A percentile compares a stretch with the other conserved stretches of the same genome.
Evolutionary conservation across 37 sponge, comb jelly and placozoan genomes (phyloP).

Genomic region (Crambe crambe): DNA sequence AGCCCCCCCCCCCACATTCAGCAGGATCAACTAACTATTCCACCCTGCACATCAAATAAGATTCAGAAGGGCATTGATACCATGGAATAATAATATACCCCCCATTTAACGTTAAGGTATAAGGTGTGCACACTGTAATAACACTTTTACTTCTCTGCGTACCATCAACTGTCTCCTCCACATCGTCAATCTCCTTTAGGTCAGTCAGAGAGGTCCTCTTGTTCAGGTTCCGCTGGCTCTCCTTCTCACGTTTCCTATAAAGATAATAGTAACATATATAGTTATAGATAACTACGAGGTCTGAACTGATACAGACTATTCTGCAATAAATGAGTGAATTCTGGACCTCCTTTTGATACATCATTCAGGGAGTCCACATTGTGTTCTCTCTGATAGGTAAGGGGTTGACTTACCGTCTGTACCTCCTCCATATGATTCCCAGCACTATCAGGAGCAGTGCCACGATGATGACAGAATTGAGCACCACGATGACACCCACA

Average conservation of each 20-base stretch:
- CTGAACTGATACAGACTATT: too few species aligned
- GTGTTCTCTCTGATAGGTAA: neutral
- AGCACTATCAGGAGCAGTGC: conserved; percentile 43
- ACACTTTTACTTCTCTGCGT: neutral
- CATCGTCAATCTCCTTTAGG: conserved; percentile 20
- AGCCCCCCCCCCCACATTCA: too few species aligned
- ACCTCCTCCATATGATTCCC: conserved; percentile 46
- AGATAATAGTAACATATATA: neutral
- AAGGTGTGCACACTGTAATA: too few species aligned
- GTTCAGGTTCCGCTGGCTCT: conserved; percentile 52
- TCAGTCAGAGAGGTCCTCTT: conserved; percentile 48
- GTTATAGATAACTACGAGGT: neutral
- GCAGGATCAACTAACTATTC: too few species aligned
- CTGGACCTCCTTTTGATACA: too few species aligned
- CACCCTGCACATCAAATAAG: too few species aligned
- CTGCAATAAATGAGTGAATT: too few species aligned
- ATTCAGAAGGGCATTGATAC: too few species aligned
- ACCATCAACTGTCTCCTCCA: conserved; percentile 28
- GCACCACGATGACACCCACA: conserved; percentile 63
- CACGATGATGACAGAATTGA: conserved; percentile 70
- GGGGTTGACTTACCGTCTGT: conserved; percentile 23
- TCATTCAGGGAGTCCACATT: too few species aligned
- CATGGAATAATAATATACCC: too few species aligned
- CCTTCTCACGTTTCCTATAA: conserved; percentile 30
- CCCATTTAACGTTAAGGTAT: too few species aligned